These are phyloP conservation scores for Phortica magna DNA, from an alignment of 2,888 invertebrate species.

Conservation along the genomic window DNA sequence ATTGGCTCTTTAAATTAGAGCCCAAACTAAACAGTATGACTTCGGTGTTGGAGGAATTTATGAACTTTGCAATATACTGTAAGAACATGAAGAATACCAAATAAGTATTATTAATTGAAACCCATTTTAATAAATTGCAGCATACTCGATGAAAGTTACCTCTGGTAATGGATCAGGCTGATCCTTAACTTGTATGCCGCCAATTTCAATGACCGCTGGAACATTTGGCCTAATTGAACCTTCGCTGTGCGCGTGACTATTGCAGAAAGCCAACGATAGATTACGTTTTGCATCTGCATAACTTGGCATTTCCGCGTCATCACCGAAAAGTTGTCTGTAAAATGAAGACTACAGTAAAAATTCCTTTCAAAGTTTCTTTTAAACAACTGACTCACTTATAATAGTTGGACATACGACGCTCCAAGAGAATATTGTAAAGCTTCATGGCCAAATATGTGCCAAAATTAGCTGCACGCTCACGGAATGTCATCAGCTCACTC, in stretches of 20 bases:
- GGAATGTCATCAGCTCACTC: slow-evolving; percentile 53
- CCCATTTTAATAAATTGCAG: neutral
- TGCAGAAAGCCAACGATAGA: slow-evolving; percentile 68
- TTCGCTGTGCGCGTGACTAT: slow-evolving; percentile 67
- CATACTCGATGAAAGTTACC: slow-evolving; percentile 39
- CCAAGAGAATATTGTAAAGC: slow-evolving; percentile 12
- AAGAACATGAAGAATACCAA: slow-evolving; percentile 14
- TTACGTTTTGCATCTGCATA: slow-evolving; percentile 64
- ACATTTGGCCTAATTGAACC: slow-evolving; percentile 71
- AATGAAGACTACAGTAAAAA: neutral
- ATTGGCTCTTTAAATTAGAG: slow-evolving; percentile 72
- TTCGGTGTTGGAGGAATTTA: slow-evolving; percentile 76
- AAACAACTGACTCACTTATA: slow-evolving; percentile 53
- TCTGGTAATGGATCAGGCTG: slow-evolving; percentile 69
- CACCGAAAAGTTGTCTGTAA: slow-evolving; percentile 51
- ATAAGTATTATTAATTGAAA: slow-evolving; percentile 33
- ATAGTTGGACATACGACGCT: slow-evolving; percentile 40
- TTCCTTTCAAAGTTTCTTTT: neutral
- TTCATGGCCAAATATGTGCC: slow-evolving; percentile 29
- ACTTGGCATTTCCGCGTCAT: slow-evolving; percentile 60
- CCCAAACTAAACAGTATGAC: slow-evolving; percentile 78
- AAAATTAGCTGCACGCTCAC: slow-evolving; percentile 53
- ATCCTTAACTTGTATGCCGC: slow-evolving; percentile 75
- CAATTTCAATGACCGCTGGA: slow-evolving; percentile 72
- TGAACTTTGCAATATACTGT: slow-evolving; percentile 70